Evolutionary conservation across 2,888 invertebrate genomes (phyloP).

Genomic region (Aspidapion aeneum): DNA sequence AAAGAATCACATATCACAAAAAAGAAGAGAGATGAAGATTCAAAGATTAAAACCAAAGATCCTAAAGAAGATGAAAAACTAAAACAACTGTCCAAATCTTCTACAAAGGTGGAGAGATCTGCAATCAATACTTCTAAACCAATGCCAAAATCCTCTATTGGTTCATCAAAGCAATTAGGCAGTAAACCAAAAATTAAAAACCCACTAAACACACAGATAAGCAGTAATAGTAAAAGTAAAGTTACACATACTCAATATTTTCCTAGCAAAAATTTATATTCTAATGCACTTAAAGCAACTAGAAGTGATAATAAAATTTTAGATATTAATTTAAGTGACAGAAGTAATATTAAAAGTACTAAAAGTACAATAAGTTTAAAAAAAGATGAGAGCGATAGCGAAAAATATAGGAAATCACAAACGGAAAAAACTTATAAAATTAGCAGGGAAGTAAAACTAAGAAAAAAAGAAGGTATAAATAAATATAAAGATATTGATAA

Average conservation of each 20-base stretch:
- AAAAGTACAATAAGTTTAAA: not conserved
- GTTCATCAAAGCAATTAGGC: not conserved
- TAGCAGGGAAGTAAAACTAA: not conserved
- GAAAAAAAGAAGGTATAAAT: conserved; percentile 23
- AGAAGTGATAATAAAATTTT: conserved; percentile 5
- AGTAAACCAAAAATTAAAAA: not conserved
- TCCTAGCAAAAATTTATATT: conserved; percentile 42
- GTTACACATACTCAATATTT: conserved; percentile 43
- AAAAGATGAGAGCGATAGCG: not conserved
- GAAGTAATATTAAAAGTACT: not conserved
- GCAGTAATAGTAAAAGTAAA: no score
- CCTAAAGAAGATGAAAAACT: not conserved
- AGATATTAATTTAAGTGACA: not conserved
- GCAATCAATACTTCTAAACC: no score
- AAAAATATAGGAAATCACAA: no score
- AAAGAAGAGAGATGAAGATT: not conserved
- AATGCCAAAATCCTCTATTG: not conserved
- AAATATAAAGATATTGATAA: conserved; percentile 20
- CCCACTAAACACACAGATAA: no score
- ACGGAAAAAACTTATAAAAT: not conserved
- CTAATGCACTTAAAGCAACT: conserved; percentile 35
- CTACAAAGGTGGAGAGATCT: no score
- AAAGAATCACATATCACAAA: conserved; percentile 6
- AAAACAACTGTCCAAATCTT: not conserved
- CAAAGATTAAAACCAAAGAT: not conserved